Percentiles rank a stretch among this genome's conserved stretches.
Conservation (phyloP, 2,113 vertebrate species). For the cattle (Bos taurus) region DNA sequence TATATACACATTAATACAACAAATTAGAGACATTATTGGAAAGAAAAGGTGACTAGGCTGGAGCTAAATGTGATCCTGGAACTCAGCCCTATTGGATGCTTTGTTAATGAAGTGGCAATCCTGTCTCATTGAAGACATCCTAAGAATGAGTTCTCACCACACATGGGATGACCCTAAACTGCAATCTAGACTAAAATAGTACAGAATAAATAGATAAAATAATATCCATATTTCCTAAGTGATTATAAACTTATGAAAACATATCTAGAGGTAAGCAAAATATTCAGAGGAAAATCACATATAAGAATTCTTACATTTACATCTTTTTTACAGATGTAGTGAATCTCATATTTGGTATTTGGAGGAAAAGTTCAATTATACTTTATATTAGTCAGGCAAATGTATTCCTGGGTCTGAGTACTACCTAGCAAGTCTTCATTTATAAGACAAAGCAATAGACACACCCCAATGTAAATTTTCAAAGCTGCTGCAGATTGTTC, state of each 20-base stretch:
- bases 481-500: not conserved
- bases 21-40: slow-evolving; percentile 71
- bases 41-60: slow-evolving; percentile 73
- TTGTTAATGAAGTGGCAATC: slow-evolving; percentile 74
- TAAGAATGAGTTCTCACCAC: not conserved
- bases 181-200: not conserved
- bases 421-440: not conserved
- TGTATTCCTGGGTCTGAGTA: not conserved
- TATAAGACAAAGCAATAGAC: not conserved
- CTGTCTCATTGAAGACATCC: slow-evolving; percentile 66
- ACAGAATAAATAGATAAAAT: slow-evolving; percentile 1
- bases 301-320: not conserved
- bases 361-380: not conserved
- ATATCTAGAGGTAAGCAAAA: not conserved
- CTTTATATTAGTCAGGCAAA: not conserved
- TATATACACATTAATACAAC: slow-evolving; percentile 80
- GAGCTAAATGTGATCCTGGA: slow-evolving; percentile 60
- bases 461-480: not conserved
- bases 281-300: not conserved
- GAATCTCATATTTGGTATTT: not conserved
- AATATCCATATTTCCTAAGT: not conserved
- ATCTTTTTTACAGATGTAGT: not conserved
- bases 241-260: not conserved
- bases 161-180: not conserved
- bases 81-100: slow-evolving; percentile 53